phyloP scores from a whole-genome alignment of 2,797 vertebrate genomes.

The Spheniscus humboldti region DNA sequence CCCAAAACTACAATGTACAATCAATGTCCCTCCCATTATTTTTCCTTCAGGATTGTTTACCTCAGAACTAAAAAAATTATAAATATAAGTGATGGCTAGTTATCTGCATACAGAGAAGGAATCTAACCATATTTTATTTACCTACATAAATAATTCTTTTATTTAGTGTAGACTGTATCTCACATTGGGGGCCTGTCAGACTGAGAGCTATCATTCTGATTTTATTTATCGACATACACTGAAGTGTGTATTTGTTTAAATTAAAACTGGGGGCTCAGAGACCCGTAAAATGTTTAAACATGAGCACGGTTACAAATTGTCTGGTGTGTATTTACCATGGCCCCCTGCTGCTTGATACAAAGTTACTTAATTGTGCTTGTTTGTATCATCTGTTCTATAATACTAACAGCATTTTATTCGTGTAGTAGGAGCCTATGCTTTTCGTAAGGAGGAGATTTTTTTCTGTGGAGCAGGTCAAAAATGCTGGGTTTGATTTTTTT shows the following conservation, averaged over 20 bases:
- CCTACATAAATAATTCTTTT: neutral
- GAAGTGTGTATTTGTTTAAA: constrained; percentile 19
- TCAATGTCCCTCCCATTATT: neutral
- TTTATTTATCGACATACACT: neutral
- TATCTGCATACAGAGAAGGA: neutral
- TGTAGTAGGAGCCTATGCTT: neutral
- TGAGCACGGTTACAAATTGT: constrained; percentile 6
- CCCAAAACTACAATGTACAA: neutral
- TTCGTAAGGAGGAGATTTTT: neutral
- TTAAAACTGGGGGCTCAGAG: constrained; percentile 24
- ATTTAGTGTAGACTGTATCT: neutral
- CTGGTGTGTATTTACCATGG: constrained; percentile 48
- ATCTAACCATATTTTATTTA: neutral
- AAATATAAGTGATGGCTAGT: neutral
- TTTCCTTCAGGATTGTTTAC: neutral
- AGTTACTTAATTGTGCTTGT: constrained; percentile 55
- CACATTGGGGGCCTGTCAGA: neutral
- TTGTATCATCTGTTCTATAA: constrained; percentile 45
- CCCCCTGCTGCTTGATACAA: constrained; percentile 10
- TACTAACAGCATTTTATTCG: neutral
- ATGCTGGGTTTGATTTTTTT: neutral
- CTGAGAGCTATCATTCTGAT: neutral
- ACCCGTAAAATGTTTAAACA: constrained; percentile 28
- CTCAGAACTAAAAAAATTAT: neutral
- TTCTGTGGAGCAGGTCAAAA: neutral